Base-by-base conservation (phyloP, 1,140 invertebrate species). In the Neelides sp. region DNA sequence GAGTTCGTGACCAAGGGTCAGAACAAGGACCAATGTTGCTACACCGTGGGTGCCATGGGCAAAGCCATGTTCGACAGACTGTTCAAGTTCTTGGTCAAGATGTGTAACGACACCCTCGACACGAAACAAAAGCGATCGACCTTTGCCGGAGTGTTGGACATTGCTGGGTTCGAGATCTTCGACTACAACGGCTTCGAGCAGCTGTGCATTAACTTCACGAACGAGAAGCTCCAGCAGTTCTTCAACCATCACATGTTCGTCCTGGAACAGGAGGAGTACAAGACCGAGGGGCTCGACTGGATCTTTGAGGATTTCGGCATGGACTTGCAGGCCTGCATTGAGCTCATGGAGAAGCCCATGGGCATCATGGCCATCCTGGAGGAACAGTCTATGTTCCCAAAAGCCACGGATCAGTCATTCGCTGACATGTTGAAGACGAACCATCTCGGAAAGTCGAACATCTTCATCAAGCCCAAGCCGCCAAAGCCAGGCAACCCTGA, bases 201-300 rank as follows among this genome's bases (percentile, higher is more conserved):
- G n/a, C n/a, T n/a, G n/a, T n/a, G 28, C 77, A 98, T 98, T 82
- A 98, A 98, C 81, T 97, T 96, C 78, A 96, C 94, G 72, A 98
- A 98, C 73, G 94, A 98, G 78, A 92, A 94, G 73, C 78, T 98
- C 63, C 94, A 98, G 76, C 94, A 98, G 73, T 98, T 98, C 81
- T 98, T 98, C 88, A 98, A 98, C 77, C 94, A 98, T 72, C 94
- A 98, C 76, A 98, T 98, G 94, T 98, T 98, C 74, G 91, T 98
- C 63, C 79, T 98, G 68, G 94, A 98, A 75, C 94, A 98, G 83
- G 94, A 48, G 19, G 47, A 48, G 19, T 48, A 48, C 23, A 48
- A 48, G 40, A 39, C 35, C 15, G 47, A 48, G 40, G 47, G 47
- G 37, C 26, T 48, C 12, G 47, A 48, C 19, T 48, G 47, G 47